Evolutionary conservation across 23 tunicate species (phyloP).

Genomic region (Halocynthia roretzi): DNA sequence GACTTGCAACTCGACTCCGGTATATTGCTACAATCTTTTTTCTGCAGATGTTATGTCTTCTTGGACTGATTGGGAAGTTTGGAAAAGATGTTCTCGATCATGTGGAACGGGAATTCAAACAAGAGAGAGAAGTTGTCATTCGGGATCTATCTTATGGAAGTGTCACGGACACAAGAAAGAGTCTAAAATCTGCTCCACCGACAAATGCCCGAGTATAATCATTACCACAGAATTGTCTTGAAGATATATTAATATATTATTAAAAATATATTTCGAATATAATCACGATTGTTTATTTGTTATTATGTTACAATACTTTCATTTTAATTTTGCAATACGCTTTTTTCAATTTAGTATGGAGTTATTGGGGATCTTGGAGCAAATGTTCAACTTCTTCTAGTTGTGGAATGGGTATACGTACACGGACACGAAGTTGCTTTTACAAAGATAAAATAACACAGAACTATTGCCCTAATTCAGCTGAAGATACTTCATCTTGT

Average conservation of each 20-base stretch:
- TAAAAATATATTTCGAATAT: too few species aligned
- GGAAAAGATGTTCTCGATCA: not conserved
- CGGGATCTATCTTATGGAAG: not conserved
- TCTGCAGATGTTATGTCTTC: constrained; percentile 7
- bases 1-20: too few species aligned
- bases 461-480: not conserved
- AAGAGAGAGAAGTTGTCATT: constrained; percentile 8
- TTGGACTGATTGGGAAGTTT: constrained; percentile 4
- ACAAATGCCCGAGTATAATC: constrained; percentile 13
- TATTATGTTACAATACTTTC: too few species aligned
- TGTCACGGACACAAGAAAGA: constrained; percentile 1
- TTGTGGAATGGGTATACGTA: constrained; percentile 5
- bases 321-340: not conserved
- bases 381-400: constrained; percentile 4
- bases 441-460: not conserved
- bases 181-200: not conserved
- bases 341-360: constrained; percentile 17
- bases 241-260: not conserved
- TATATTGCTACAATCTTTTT: not conserved
- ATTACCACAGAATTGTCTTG: not conserved
- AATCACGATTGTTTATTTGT: too few species aligned
- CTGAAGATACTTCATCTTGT: not conserved
- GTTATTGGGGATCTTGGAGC: constrained; percentile 14
- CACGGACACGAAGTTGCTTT: constrained; percentile 8
- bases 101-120: constrained; percentile 1